Evolutionary conservation across 2,113 vertebrate genomes (phyloP), one percentile per base, ranked within the genome.

Genomic region (Microtus oregoni): DNA sequence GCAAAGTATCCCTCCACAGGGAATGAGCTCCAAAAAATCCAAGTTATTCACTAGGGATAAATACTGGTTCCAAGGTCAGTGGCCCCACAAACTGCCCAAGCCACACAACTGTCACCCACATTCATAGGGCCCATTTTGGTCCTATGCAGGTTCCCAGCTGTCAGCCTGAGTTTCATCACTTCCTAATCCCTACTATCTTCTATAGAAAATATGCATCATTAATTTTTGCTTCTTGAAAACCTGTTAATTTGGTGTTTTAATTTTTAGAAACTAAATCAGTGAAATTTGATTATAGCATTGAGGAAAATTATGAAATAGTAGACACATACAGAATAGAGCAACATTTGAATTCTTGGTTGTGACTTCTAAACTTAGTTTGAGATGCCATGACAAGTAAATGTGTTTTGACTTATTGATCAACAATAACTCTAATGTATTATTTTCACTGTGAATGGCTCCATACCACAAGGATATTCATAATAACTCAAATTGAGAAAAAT

Each of bases 221-320:
- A 81, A 94, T 85, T 90, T 30, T 55, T 85, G 38, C 38, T 93
- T 81, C 1, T 88, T 88, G 38, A 94, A 90, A 90, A 94, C 20
- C 30, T 81, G 4, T 24, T 92, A 90, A 82, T 86, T 92, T 17
- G 79, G 30, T 17, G 79, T 35, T 96, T 19, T 55, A 6, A 72
- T 94, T 47, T 89, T 19, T 94, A 85, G 32, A 94, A 79, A 81
- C 52, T 5, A 94, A 86, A 78, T 86, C 72, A 28, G 38, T 55
- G 1, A 94, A 87, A 86, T 87, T 14, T 90, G 12, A 30, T 86
- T 82, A 72, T 28, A 90, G 13, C 12, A 92, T 28, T 92, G 73
- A 91, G 17, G 58, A 81, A 86, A 82, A 35, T 1, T 41, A 78
- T 73, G 68, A 75, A 50, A 73, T 20, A 86, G 20, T 73, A 11